Percentiles rank a stretch among this genome's conserved stretches.
phyloP scores from a whole-genome alignment of 2,888 invertebrate genomes.

The Hyppa rectilinea region DNA sequence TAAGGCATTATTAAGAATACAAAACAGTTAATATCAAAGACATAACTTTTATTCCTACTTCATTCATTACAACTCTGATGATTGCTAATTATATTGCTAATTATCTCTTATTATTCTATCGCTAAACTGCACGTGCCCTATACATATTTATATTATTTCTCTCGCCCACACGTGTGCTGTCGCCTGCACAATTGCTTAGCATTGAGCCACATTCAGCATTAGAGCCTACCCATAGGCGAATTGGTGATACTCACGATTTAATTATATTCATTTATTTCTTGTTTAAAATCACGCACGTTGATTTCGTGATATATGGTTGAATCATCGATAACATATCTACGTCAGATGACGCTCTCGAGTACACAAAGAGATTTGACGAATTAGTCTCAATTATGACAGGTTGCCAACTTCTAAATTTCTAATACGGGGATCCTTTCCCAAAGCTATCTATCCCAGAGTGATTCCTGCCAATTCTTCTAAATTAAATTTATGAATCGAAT shows the following conservation, averaged over 20 bases:
- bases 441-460: conserved; percentile 1
- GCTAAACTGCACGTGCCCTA: conserved; percentile 51
- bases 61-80: background rate
- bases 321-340: conserved; percentile 42
- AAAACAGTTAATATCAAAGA: background rate
- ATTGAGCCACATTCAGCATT: conserved; percentile 52
- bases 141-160: conserved; percentile 51
- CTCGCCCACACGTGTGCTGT: conserved; percentile 56
- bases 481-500: too few relatives aligned
- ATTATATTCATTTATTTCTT: conserved; percentile 47
- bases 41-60: background rate
- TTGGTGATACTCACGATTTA: conserved; percentile 56
- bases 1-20: background rate
- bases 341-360: conserved; percentile 27
- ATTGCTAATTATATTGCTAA: conserved; percentile 53
- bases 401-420: conserved; percentile 36
- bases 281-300: conserved; percentile 44
- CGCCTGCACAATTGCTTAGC: conserved; percentile 56
- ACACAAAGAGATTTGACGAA: conserved; percentile 39
- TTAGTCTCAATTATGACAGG: conserved; percentile 10
- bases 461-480: conserved; percentile 33
- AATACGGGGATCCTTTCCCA: background rate
- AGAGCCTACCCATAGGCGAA: conserved; percentile 54
- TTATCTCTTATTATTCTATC: conserved; percentile 50
- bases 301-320: conserved; percentile 52